These are phyloP conservation scores for Drosophila watanabei DNA, from an alignment of 1,140 invertebrate species.

Conservation along the genomic window DNA sequence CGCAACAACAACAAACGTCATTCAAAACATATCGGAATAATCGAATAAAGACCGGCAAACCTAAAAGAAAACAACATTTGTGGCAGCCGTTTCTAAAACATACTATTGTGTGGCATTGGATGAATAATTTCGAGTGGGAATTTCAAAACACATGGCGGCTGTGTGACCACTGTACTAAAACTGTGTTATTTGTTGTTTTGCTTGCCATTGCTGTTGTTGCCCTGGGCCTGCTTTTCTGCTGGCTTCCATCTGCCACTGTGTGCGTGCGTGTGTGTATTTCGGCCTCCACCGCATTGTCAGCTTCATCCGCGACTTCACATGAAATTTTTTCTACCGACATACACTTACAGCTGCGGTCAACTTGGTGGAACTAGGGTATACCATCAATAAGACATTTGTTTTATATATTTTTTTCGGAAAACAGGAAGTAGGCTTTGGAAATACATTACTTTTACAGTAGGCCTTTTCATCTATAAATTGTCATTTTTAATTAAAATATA, in stretches of 20 bases:
- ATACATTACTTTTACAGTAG: not conserved
- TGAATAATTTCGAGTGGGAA: constrained; percentile 5
- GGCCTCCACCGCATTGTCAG: constrained; percentile 71
- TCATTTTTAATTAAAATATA: not conserved
- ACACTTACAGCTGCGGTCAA: constrained; percentile 17
- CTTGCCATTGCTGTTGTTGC: constrained; percentile 51
- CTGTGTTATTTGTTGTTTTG: constrained; percentile 26
- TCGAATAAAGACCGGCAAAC: constrained; percentile 32
- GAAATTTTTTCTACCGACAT: constrained; percentile 54
- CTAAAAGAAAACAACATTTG: constrained; percentile 15
- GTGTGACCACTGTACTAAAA: constrained; percentile 31
- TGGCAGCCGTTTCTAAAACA: constrained; percentile 15
- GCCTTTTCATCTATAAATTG: not conserved
- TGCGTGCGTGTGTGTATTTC: constrained; percentile 45
- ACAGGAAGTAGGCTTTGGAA: too few species aligned
- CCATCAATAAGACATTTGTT: not conserved
- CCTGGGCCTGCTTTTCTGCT: constrained; percentile 58
- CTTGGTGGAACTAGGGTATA: not conserved
- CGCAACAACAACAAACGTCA: constrained; percentile 13
- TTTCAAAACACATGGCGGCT: constrained; percentile 29
- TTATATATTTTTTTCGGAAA: not conserved
- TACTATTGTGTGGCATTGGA: not conserved
- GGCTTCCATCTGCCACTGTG: constrained; percentile 42
- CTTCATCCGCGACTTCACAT: constrained; percentile 67
- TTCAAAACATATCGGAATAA: constrained; percentile 17